These are phyloP conservation scores for Bufotes viridis DNA, from an alignment of 2,797 vertebrate species.

Conservation along the genomic window DNA sequence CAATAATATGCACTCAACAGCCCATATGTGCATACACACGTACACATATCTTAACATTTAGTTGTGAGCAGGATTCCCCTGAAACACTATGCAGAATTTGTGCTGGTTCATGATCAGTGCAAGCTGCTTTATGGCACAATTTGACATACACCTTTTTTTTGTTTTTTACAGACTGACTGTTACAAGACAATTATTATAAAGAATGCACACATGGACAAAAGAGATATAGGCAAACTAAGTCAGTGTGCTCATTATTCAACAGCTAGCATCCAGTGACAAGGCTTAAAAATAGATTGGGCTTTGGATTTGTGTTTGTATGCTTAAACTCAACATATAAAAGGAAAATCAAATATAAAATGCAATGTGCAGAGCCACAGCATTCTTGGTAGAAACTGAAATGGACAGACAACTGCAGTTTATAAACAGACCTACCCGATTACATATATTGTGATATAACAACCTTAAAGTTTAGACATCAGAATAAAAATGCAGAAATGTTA, in stretches of 20 bases:
- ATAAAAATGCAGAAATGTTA: not conserved
- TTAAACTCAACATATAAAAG: not conserved
- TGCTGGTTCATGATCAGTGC: slow-evolving; percentile 52
- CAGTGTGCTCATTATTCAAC: slow-evolving; percentile 1
- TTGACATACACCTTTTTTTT: slow-evolving; percentile 19
- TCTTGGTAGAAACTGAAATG: slow-evolving; percentile 8
- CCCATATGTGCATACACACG: not conserved
- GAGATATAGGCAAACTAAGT: slow-evolving; percentile 22
- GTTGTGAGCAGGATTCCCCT: slow-evolving; percentile 26
- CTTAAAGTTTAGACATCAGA: not conserved
- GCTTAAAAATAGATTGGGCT: not conserved
- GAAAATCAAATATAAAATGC: not conserved
- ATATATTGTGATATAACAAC: not conserved
- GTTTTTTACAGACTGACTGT: slow-evolving; percentile 14
- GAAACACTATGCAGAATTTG: slow-evolving; percentile 36
- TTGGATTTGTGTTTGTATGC: not conserved
- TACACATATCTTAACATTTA: slow-evolving; percentile 38
- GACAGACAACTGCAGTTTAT: not conserved
- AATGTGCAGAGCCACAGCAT: not conserved
- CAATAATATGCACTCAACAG: slow-evolving; percentile 30
- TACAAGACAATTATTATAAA: slow-evolving; percentile 41
- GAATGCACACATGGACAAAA: slow-evolving; percentile 38
- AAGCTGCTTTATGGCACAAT: slow-evolving; percentile 54
- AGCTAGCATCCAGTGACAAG: slow-evolving; percentile 31
- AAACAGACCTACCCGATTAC: not conserved